Base-by-base conservation (phyloP, 1,140 invertebrate genomes). In the Drosophila prosaltans region DNA sequence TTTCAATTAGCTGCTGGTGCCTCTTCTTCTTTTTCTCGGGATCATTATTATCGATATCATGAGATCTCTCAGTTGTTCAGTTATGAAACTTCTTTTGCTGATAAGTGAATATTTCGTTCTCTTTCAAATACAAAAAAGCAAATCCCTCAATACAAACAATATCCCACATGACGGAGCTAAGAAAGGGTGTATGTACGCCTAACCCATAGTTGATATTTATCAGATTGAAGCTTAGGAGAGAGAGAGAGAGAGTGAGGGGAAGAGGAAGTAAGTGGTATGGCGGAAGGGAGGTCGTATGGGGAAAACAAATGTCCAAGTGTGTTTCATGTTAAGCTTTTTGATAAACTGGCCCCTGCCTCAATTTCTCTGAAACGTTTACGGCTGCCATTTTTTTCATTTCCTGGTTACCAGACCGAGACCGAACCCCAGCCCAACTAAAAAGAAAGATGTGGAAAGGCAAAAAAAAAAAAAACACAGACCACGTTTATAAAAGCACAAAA, bases 251-350 rank as follows among this genome's bases (percentile, higher is more conserved):
- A 30, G 28, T 30, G 28, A 4, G 28, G 2, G 28, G 4, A 10
- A 24, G 21, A 51, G 3, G 45, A 1, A 24, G 21, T 1, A 26
- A 36, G 32, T 26, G 45, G 45, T 26, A 36, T 54, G 28, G 59
- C 72, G 55, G 69, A 60, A 39, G 73, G 55, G 69, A 60, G 39
- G 1, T 36, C 32, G 6, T 36, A 51, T 39, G 40, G 60, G 30
- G 3, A 60, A 62, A 58, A 78, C 75, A 78, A 78, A 78, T 78
- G 75, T 78, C 74, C 75, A 48, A 78, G 74, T 64, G 75, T 78
- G 75, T 78, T 77, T 72, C 75, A 72, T 51, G 75, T 69, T 78
- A 80, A 88, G 84, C 84, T 88, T 89, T 88, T 88, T 77, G 84
- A 88, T 88, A 89, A 89, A 88, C 80, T 88, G 84, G 43, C 73